Evolutionary conservation across 2,888 invertebrate species (phyloP).

Genomic region (Balanococcus diminutus): DNA sequence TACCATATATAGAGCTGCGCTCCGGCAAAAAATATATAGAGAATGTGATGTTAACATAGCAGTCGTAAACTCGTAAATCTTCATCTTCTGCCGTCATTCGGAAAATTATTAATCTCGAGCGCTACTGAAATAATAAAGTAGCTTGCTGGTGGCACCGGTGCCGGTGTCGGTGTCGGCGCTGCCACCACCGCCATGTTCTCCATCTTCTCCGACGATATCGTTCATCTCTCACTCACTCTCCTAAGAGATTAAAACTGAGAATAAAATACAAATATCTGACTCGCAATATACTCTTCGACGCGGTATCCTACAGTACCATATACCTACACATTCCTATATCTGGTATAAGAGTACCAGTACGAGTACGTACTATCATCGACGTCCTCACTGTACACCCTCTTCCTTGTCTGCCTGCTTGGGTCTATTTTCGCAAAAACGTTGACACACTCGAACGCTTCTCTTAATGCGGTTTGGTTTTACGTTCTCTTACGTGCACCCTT

Average conservation of each 20-base stretch:
- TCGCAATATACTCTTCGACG: conserved; percentile 30
- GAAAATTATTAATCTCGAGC: conserved; percentile 55
- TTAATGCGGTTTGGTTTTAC: conserved; percentile 42
- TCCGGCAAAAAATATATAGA: conserved; percentile 42
- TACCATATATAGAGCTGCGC: too few species aligned
- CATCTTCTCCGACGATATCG: background rate
- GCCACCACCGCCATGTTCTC: background rate
- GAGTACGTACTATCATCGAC: too few species aligned
- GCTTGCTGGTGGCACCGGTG: conserved; percentile 39
- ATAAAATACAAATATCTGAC: conserved; percentile 52
- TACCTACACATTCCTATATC: background rate
- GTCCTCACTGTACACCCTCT: background rate
- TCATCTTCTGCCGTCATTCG: conserved; percentile 54
- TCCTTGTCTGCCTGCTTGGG: background rate
- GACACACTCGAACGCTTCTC: conserved; percentile 27
- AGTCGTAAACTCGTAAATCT: conserved; percentile 55
- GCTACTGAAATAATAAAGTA: conserved; percentile 54
- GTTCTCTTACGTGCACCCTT: too few species aligned
- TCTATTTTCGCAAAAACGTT: conserved; percentile 16
- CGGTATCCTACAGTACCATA: conserved; percentile 4
- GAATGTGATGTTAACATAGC: conserved; percentile 51
- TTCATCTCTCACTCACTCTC: conserved; percentile 41
- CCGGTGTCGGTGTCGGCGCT: conserved; percentile 9
- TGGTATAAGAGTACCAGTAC: too few species aligned
- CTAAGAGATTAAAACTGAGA: conserved; percentile 54